Percentiles rank a stretch among this genome's conserved stretches.
These are phyloP conservation scores for Gallinago undulata DNA, from an alignment of 2,113 vertebrate genomes.

Conservation along the genomic window DNA sequence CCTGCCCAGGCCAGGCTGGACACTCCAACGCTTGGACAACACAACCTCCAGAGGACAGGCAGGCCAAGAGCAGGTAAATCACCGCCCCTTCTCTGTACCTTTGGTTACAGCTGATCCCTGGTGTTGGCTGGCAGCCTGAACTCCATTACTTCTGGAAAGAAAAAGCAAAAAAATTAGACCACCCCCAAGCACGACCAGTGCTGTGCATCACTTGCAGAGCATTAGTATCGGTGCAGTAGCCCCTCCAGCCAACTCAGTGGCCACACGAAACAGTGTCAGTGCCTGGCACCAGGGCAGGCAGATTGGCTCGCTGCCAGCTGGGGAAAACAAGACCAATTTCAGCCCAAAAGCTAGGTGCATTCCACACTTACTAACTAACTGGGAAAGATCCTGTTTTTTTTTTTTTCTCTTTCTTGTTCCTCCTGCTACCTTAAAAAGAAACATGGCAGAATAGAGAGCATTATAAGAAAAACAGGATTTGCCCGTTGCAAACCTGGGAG, in stretches of 20 bases:
- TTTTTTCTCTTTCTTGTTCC: background rate
- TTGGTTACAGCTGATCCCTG: constrained; percentile 17
- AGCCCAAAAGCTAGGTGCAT: background rate
- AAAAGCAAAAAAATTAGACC: background rate
- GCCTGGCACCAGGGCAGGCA: background rate
- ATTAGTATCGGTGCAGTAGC: fast-evolving
- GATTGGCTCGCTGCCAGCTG: background rate
- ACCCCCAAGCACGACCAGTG: background rate
- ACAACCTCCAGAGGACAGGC: background rate
- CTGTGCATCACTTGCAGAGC: background rate
- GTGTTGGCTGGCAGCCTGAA: background rate
- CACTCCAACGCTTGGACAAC: background rate
- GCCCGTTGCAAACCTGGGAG: background rate
- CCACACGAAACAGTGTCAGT: background rate
- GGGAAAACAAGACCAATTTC: background rate
- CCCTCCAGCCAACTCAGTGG: background rate
- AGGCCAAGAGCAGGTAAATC: background rate
- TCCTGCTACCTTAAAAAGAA: background rate
- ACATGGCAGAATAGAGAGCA: background rate
- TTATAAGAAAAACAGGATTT: background rate
- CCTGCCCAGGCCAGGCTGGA: background rate
- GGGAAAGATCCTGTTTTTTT: background rate
- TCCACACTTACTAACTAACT: background rate
- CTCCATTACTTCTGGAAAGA: constrained; percentile 49
- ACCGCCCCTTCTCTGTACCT: constrained; percentile 11